These are phyloP conservation scores for Drosophila orosa DNA, from an alignment of 1,140 invertebrate genomes.

Conservation along the genomic window DNA sequence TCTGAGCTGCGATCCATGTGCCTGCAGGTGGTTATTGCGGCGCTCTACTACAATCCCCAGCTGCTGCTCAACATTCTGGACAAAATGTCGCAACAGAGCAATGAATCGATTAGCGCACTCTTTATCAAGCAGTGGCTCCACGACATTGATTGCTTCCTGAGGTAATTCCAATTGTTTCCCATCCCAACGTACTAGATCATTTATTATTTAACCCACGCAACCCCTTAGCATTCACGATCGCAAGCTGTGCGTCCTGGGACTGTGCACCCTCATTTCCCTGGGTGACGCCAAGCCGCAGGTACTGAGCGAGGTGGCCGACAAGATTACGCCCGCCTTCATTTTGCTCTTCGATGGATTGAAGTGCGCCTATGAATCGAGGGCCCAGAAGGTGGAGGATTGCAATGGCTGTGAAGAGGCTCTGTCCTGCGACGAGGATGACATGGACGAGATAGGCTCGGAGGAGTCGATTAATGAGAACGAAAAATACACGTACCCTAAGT, in stretches of 20 bases:
- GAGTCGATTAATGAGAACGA: slow-evolving; percentile 89
- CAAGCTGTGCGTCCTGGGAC: slow-evolving; percentile 96
- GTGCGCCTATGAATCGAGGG: slow-evolving; percentile 94
- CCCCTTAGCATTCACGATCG: slow-evolving; percentile 92
- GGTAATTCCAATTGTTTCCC: slow-evolving; percentile 83
- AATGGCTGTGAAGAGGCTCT: slow-evolving; percentile 91
- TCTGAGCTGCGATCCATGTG: slow-evolving; percentile 98
- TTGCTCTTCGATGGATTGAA: slow-evolving; percentile 97
- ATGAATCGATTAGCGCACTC: slow-evolving; percentile 94
- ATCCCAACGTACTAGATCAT: not conserved
- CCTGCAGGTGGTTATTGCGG: too few species aligned
- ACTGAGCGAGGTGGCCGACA: slow-evolving; percentile 90
- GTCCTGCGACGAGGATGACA: slow-evolving; percentile 96
- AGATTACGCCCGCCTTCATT: slow-evolving; percentile 95
- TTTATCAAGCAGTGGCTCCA: too few species aligned
- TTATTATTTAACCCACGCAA: not conserved
- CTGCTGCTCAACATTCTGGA: slow-evolving; percentile 93
- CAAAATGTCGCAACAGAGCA: slow-evolving; percentile 86
- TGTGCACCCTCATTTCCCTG: too few species aligned
- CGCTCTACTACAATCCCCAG: too few species aligned
- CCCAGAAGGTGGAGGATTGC: slow-evolving; percentile 89
- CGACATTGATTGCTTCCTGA: slow-evolving; percentile 97
- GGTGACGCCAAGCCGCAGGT: too few species aligned
- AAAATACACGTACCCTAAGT: slow-evolving; percentile 94
- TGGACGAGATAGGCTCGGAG: slow-evolving; percentile 92